These are phyloP conservation scores for Mayetiola destructor DNA, from an alignment of 2,888 invertebrate species.

Conservation along the genomic window DNA sequence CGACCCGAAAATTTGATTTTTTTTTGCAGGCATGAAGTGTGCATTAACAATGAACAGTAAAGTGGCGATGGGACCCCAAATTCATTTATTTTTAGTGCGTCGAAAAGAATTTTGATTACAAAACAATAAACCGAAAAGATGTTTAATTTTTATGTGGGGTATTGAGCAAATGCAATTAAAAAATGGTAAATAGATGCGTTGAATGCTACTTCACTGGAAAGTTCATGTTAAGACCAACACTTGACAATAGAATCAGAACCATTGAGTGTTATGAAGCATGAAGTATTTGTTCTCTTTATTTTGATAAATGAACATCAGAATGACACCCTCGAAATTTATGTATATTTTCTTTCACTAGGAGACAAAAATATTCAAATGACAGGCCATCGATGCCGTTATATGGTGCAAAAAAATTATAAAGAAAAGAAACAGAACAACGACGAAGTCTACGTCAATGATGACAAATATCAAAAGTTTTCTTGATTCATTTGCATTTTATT, in stretches of 20 bases:
- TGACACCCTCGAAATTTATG: too few species aligned
- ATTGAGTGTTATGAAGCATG: background rate
- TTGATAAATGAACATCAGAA: background rate
- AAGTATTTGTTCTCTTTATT: too few species aligned
- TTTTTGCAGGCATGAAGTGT: background rate
- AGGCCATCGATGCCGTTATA: background rate
- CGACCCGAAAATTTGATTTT: background rate
- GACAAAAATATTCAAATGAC: background rate
- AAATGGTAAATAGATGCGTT: background rate
- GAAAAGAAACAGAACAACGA: background rate
- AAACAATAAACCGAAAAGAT: background rate
- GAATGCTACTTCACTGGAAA: background rate
- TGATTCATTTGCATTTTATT: background rate
- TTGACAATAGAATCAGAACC: background rate
- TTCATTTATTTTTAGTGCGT: background rate
- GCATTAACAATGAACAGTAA: too few species aligned
- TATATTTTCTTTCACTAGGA: too few species aligned
- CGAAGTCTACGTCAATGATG: background rate
- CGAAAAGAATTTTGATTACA: conserved; percentile 2
- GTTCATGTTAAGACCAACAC: background rate
- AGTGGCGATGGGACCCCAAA: too few species aligned
- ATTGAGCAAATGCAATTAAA: background rate
- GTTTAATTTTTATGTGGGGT: background rate
- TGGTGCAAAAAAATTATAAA: background rate
- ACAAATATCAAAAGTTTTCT: background rate